A percentile compares a stretch with the other conserved stretches of the same genome.
phyloP scores from a whole-genome alignment of 2,888 invertebrate genomes.

The Venustoraphidia nigricollis region DNA sequence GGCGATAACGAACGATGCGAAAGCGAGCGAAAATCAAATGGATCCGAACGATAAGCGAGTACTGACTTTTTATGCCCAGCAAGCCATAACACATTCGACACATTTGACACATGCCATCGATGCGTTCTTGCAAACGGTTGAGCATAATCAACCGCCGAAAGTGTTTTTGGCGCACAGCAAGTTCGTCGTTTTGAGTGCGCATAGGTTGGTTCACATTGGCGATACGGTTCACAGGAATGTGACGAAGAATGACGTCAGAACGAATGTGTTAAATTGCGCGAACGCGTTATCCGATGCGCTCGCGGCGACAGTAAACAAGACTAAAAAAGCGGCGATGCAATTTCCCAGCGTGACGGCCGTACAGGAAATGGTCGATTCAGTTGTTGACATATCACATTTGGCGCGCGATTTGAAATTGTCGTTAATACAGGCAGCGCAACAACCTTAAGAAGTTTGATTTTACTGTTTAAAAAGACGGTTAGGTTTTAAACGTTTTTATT shows the following conservation, averaged over 20 bases:
- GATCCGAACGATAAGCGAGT: conserved; percentile 71
- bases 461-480: too few relatives aligned
- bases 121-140: conserved; percentile 80
- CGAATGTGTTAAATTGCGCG: conserved; percentile 56
- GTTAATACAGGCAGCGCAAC: conserved; percentile 51
- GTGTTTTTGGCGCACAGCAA: conserved; percentile 87
- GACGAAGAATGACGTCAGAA: conserved; percentile 53
- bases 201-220: conserved; percentile 85
- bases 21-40: conserved; percentile 33
- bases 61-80: conserved; percentile 74
- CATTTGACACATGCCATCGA: conserved; percentile 81
- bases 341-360: conserved; percentile 84
- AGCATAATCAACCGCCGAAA: conserved; percentile 86
- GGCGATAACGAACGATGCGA: conserved; percentile 35
- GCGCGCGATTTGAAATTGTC: conserved; percentile 66
- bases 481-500: too few relatives aligned
- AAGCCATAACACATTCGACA: conserved; percentile 70
- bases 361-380: conserved; percentile 86
- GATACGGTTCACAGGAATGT: conserved; percentile 85
- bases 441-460: conserved; percentile 19
- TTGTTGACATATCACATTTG: conserved; percentile 69
- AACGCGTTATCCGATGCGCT: conserved; percentile 69
- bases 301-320: conserved; percentile 70
- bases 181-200: conserved; percentile 86
- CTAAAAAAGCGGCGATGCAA: conserved; percentile 80